Conservation (phyloP, 2,113 vertebrate species). For the Triplophysa dalaica region DNA sequence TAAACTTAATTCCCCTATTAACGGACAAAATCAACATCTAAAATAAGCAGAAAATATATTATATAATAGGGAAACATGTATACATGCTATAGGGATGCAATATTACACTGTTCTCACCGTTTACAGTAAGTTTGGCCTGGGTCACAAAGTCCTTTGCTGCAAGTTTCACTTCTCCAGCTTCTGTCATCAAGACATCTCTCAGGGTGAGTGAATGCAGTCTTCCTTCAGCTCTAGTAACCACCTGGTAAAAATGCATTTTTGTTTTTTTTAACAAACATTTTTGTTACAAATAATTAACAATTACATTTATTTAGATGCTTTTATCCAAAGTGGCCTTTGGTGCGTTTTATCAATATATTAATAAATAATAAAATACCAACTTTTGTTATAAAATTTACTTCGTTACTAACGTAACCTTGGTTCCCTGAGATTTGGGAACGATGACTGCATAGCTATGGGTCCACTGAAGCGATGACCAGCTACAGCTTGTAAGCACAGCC, state of each 20-base stretch:
- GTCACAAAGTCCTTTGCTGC: constrained; percentile 91
- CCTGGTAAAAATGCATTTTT: constrained; percentile 71
- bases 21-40: neutral
- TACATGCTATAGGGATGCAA: neutral
- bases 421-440: no score
- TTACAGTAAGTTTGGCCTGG: constrained; percentile 86
- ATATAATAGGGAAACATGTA: neutral
- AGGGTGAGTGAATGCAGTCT: constrained; percentile 84
- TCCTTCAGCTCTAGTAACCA: constrained; percentile 86
- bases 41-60: neutral
- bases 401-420: no score
- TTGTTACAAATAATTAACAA: no score
- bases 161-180: constrained; percentile 89
- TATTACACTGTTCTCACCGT: constrained; percentile 72
- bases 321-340: no score
- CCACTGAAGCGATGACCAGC: no score
- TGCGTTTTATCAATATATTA: no score
- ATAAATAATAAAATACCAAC: no score
- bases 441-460: no score
- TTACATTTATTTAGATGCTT: no score
- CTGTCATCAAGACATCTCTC: constrained; percentile 85
- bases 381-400: no score
- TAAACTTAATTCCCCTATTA: neutral
- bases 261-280: neutral
- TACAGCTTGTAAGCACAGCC: no score